phyloP scores from a whole-genome alignment of 1,140 invertebrate genomes.

The Agrilus planipennis region DNA sequence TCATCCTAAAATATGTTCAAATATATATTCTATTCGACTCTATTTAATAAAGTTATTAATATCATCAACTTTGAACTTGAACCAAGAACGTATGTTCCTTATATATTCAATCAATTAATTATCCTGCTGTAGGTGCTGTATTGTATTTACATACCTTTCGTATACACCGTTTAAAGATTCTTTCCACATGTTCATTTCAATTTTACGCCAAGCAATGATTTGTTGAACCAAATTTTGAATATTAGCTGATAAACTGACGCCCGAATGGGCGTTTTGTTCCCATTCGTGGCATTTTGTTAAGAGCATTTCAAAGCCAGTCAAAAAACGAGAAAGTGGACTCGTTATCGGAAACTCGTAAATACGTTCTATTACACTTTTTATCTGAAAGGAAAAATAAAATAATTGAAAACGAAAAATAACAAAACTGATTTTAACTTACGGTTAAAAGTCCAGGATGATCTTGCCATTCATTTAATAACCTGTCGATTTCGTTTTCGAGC shows the following conservation, averaged over 20 bases:
- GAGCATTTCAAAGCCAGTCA: constrained; percentile 83
- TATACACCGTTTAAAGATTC: constrained; percentile 55
- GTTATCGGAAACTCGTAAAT: constrained; percentile 69
- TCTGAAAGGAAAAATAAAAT: constrained; percentile 13
- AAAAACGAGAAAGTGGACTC: constrained; percentile 73
- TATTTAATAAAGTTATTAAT: no score
- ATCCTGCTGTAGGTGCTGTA: no score
- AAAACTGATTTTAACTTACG: constrained; percentile 38
- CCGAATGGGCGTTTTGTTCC: constrained; percentile 81
- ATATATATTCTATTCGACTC: no score
- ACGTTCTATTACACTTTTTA: constrained; percentile 50
- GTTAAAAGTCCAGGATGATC: constrained; percentile 78
- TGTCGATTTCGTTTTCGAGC: constrained; percentile 48
- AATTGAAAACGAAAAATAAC: background rate
- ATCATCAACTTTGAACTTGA: no score
- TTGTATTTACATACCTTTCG: constrained; percentile 28
- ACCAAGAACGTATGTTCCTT: no score
- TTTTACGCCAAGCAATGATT: constrained; percentile 82
- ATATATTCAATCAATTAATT: no score
- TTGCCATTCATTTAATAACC: constrained; percentile 73
- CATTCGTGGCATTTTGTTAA: constrained; percentile 76
- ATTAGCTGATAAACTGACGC: constrained; percentile 66
- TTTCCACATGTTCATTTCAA: constrained; percentile 83
- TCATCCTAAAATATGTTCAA: constrained; percentile 37
- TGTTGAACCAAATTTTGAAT: constrained; percentile 60